phyloP scores from a whole-genome alignment of 2,797 vertebrate genomes.

The Anguilla obscura region DNA sequence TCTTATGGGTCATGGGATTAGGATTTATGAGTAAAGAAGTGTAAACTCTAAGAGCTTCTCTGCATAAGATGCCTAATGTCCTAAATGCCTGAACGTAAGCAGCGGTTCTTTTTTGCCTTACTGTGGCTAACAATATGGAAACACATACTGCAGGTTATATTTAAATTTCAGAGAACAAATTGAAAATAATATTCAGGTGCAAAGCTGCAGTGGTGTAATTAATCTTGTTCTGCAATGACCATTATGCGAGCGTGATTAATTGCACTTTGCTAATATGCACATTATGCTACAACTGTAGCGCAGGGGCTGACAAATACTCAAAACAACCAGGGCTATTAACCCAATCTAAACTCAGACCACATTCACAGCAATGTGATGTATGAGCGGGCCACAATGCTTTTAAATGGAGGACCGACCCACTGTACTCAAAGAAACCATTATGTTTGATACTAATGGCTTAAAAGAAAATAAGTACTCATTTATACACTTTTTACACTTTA shows the following conservation, averaged over 20 bases:
- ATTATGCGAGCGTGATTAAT: conserved; percentile 66
- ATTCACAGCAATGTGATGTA: conserved; percentile 63
- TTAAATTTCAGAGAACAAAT: conserved; percentile 28
- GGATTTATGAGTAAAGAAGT: neutral
- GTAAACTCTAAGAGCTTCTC: neutral
- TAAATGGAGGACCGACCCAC: conserved; percentile 56
- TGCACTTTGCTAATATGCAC: conserved; percentile 65
- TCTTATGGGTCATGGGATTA: neutral
- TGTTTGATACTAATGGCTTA: conserved; percentile 73
- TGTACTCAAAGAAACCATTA: conserved; percentile 75
- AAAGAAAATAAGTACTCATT: conserved; percentile 55
- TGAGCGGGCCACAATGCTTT: conserved; percentile 64
- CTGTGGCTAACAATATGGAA: conserved; percentile 45
- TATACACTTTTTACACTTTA: neutral
- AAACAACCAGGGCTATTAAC: conserved; percentile 45
- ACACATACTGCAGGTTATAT: conserved; percentile 33
- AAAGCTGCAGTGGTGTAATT: conserved; percentile 41
- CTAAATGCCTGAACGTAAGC: neutral
- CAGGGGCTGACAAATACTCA: conserved; percentile 42
- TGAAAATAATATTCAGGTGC: conserved; percentile 36
- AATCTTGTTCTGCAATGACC: conserved; percentile 58
- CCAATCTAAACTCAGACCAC: neutral
- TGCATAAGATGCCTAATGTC: neutral
- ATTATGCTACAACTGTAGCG: conserved; percentile 47
- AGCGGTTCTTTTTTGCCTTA: neutral